A percentile compares a stretch with the other conserved stretches of the same genome.
These are phyloP conservation scores for Channa argus DNA, from an alignment of 2,113 vertebrate genomes.

Conservation along the genomic window DNA sequence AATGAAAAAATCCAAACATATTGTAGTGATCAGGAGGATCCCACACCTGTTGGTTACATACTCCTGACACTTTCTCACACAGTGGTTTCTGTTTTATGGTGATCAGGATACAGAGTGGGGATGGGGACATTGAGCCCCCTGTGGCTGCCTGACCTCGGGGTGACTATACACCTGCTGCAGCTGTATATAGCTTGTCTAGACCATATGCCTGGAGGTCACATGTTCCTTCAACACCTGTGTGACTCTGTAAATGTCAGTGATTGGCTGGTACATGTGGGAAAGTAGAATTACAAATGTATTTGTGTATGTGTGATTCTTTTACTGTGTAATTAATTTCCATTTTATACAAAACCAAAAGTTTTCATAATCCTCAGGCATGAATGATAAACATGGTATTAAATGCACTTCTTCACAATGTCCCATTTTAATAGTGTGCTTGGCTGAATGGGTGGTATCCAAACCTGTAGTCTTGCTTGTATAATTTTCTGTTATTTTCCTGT, in stretches of 20 bases:
- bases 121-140: not conserved
- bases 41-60: constrained; percentile 23
- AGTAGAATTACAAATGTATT: not conserved
- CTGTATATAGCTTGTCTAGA: not conserved
- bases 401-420: not conserved
- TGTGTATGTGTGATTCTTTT: not conserved
- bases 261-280: not conserved
- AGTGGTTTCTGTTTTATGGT: constrained; percentile 5
- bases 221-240: constrained; percentile 10
- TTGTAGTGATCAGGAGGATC: not conserved
- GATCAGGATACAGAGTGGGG: not conserved
- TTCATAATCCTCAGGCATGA: not conserved
- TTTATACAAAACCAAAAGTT: not conserved
- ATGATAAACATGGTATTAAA: no score
- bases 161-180: constrained; percentile 31
- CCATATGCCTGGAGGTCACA: constrained; percentile 5
- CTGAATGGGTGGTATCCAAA: not conserved
- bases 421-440: not conserved
- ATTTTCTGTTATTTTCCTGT: not conserved
- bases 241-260: not conserved
- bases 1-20: not conserved
- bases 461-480: not conserved
- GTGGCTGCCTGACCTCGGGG: not conserved
- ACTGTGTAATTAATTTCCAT: not conserved
- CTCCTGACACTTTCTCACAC: not conserved